Evolutionary conservation across 1,140 invertebrate genomes (phyloP), one percentile per base, ranked within the genome.

Genomic region (Arion vulgaris): DNA sequence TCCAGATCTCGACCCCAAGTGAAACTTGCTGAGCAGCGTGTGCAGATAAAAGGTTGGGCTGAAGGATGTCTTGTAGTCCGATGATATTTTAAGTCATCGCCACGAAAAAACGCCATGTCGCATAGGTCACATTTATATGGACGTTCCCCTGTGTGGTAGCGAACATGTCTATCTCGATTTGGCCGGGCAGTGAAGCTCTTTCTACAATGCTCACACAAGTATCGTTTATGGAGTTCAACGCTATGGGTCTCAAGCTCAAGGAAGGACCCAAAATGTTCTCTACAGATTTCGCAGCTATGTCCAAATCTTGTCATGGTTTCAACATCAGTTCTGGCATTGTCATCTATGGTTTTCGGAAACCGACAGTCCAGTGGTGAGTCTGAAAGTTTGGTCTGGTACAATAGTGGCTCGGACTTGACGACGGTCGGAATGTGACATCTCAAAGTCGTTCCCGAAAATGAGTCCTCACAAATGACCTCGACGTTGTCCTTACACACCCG

Each of bases 41-140:
- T 85, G 53, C 88, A 89, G 11, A 76, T 77, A 71, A 86, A 88
- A 7, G 88, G 88, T 38, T 88, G 86, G 11, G 86, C 85, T 62
- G 85, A 82, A 0, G 88, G 85, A 74, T 91, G 90, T 45, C 87
- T 86, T n/a, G 90, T 90, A n/a, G 90, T 91, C 28, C 88, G 85
- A 80, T 91, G 90, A 75, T 91, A 91, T 77, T 90, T 89, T 9
- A 91, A 81, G 80, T 91, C 90, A 69, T 91, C 90, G 0, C 90
- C 90, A 11, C 90, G 84, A 83, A 89, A 87, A 80, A 91, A 91
- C 5, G 89, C 86, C 41, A 87, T 76, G 1, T 76, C 41, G 74
- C 90, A 91, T 1, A 91, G 80, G 28, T 89, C 86, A 83, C 90
- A 91, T 68, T 85, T 87, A 85, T 90, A 91, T 0, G 90, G 90